These are phyloP conservation scores for Aphis gossypii DNA, from an alignment of 1,140 invertebrate genomes.

Conservation along the genomic window DNA sequence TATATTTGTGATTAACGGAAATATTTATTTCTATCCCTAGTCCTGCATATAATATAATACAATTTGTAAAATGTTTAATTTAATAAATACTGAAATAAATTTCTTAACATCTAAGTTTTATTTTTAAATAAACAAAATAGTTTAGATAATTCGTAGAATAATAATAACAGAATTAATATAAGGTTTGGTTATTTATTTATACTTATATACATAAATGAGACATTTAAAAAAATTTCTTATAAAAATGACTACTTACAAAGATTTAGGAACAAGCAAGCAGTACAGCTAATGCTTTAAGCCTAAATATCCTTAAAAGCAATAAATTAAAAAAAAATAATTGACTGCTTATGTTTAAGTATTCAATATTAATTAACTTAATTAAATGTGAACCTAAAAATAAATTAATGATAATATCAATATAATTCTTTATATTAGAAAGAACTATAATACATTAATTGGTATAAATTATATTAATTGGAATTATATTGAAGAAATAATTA, in stretches of 20 bases:
- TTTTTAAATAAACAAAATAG: neutral
- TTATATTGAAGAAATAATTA: conserved; percentile 36
- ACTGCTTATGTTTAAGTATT: conserved; percentile 22
- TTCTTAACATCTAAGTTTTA: neutral
- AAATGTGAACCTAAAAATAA: conserved; percentile 32
- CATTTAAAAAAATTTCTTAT: conserved; percentile 4
- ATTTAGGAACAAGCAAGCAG: conserved; percentile 51
- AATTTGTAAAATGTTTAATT: too few relatives aligned
- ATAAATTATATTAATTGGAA: conserved; percentile 36
- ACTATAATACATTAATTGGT: conserved; percentile 44
- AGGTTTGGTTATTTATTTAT: conserved; percentile 36
- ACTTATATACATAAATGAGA: conserved; percentile 41
- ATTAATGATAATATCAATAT: conserved; percentile 51
- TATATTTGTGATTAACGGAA: neutral
- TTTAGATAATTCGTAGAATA: neutral
- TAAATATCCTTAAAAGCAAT: conserved; percentile 40
- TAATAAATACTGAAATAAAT: neutral
- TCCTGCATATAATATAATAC: too few relatives aligned
- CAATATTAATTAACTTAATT: conserved; percentile 35
- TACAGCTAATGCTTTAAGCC: conserved; percentile 42
- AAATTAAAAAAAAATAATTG: conserved; percentile 34
- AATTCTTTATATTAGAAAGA: conserved; percentile 31
- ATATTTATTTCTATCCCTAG: neutral
- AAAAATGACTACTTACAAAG: conserved; percentile 48
- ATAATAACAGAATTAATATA: neutral